These are phyloP conservation scores for Rhingia rostrata DNA, from an alignment of 2,888 invertebrate genomes.

Conservation along the genomic window DNA sequence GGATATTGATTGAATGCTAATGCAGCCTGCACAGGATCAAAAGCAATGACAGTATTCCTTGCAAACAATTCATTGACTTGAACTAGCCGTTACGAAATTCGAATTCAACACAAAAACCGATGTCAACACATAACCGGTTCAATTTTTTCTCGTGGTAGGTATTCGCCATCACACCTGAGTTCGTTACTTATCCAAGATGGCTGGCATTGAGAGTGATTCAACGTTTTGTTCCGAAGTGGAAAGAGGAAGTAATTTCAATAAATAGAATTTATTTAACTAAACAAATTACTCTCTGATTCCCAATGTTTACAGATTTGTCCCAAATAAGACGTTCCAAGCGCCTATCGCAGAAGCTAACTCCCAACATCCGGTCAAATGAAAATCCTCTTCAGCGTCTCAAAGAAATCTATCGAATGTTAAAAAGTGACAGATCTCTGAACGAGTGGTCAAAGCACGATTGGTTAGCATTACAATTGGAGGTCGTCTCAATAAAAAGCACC, in stretches of 20 bases:
- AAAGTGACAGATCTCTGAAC: constrained; percentile 13
- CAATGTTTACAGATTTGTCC: constrained; percentile 12
- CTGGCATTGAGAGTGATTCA: constrained; percentile 48
- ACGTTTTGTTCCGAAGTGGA: constrained; percentile 62
- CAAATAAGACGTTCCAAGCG: constrained; percentile 56
- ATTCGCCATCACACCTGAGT: no score
- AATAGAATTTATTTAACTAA: not conserved
- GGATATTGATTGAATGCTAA: no score
- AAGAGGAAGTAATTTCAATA: constrained; percentile 34
- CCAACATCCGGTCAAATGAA: constrained; percentile 38
- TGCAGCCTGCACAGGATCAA: no score
- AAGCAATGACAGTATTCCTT: no score
- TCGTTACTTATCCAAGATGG: constrained; percentile 34
- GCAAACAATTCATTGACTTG: no score
- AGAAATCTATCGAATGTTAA: constrained; percentile 43
- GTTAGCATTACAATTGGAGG: constrained; percentile 41
- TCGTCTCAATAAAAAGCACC: constrained; percentile 9
- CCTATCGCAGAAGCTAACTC: constrained; percentile 26
- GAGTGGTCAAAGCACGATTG: constrained; percentile 38
- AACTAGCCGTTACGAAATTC: no score
- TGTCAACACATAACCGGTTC: no score
- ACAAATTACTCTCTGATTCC: not conserved
- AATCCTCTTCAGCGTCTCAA: constrained; percentile 32
- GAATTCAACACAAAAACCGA: no score
- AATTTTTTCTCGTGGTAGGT: no score